Conservation (phyloP, 2,113 vertebrate genomes). For the Nestor notabilis region DNA sequence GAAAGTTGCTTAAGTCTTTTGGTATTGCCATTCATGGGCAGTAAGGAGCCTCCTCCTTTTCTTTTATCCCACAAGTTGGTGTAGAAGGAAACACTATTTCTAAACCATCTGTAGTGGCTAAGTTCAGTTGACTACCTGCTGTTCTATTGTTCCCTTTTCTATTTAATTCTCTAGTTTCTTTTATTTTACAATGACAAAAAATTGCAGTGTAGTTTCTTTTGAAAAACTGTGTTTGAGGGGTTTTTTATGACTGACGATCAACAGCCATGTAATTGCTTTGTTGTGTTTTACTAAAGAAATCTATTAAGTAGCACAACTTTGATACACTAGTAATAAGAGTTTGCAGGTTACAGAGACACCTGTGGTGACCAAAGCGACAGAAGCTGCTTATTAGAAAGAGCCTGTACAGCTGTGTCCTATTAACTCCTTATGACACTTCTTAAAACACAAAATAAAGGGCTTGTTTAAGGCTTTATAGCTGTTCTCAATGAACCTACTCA, state of each 20-base stretch:
- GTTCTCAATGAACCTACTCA: slow-evolving; percentile 61
- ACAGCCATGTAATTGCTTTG: slow-evolving; percentile 86
- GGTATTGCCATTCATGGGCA: slow-evolving; percentile 77
- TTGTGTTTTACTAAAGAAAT: slow-evolving; percentile 87
- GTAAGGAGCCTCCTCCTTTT: slow-evolving; percentile 77
- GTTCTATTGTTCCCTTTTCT: slow-evolving; percentile 80
- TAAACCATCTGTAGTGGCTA: slow-evolving; percentile 85
- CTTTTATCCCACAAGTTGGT: slow-evolving; percentile 79
- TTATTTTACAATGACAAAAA: slow-evolving; percentile 88
- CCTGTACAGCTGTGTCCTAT: slow-evolving; percentile 83
- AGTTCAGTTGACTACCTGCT: slow-evolving; percentile 81
- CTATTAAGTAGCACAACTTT: slow-evolving; percentile 88
- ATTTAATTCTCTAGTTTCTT: slow-evolving; percentile 83
- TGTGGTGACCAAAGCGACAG: slow-evolving; percentile 84
- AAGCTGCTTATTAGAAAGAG: slow-evolving; percentile 81
- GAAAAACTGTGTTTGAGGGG: slow-evolving; percentile 79
- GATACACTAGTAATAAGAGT: slow-evolving; percentile 88
- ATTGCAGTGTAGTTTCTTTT: slow-evolving; percentile 85
- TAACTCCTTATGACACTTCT: slow-evolving; percentile 83
- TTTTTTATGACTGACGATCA: slow-evolving; percentile 80
- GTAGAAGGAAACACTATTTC: slow-evolving; percentile 84
- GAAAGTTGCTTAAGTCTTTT: slow-evolving; percentile 79
- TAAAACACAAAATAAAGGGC: slow-evolving; percentile 78
- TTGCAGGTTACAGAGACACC: slow-evolving; percentile 85
- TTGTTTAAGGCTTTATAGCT: slow-evolving; percentile 76